A percentile compares a stretch with the other conserved stretches of the same genome.
phyloP scores from a whole-genome alignment of 2,888 invertebrate genomes.

The Drosophila atripex region DNA sequence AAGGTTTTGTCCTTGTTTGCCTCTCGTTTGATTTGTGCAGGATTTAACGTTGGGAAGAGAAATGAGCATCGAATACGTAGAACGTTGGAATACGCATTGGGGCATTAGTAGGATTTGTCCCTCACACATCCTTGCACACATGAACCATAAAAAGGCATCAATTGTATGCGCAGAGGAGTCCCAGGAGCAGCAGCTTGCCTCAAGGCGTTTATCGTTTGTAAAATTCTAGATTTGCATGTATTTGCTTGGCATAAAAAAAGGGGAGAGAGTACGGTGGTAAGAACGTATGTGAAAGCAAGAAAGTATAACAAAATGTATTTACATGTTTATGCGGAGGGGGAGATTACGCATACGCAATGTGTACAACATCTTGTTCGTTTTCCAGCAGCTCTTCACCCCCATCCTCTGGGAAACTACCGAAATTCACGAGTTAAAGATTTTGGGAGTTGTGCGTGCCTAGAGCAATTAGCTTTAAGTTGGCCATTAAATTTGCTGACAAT shows the following conservation, averaged over 20 bases:
- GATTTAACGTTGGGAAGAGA: slow-evolving; percentile 55
- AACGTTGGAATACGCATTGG: slow-evolving; percentile 65
- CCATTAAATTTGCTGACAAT: slow-evolving; percentile 45
- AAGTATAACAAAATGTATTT: slow-evolving; percentile 63
- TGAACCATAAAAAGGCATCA: slow-evolving; percentile 60
- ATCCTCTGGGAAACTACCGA: neutral
- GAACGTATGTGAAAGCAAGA: slow-evolving; percentile 16
- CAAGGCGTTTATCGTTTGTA: slow-evolving; percentile 76
- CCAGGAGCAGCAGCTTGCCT: slow-evolving; percentile 64
- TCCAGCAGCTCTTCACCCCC: neutral
- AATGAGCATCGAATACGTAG: slow-evolving; percentile 62
- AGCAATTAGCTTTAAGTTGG: slow-evolving; percentile 52
- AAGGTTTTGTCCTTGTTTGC: slow-evolving; percentile 15
- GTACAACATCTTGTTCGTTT: slow-evolving; percentile 42
- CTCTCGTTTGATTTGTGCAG: slow-evolving; percentile 59
- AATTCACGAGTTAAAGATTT: slow-evolving; percentile 22
- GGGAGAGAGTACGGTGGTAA: neutral
- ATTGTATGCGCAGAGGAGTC: slow-evolving; percentile 51
- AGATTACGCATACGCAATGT: slow-evolving; percentile 72
- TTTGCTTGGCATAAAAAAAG: slow-evolving; percentile 71
- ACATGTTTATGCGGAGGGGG: slow-evolving; percentile 59
- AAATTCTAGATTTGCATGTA: slow-evolving; percentile 78
- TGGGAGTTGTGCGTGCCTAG: slow-evolving; percentile 14
- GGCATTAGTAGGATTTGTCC: slow-evolving; percentile 67
- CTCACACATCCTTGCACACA: slow-evolving; percentile 37